Evolutionary conservation across 2,113 vertebrate genomes (phyloP).

Genomic region (Thymallus thymallus): DNA sequence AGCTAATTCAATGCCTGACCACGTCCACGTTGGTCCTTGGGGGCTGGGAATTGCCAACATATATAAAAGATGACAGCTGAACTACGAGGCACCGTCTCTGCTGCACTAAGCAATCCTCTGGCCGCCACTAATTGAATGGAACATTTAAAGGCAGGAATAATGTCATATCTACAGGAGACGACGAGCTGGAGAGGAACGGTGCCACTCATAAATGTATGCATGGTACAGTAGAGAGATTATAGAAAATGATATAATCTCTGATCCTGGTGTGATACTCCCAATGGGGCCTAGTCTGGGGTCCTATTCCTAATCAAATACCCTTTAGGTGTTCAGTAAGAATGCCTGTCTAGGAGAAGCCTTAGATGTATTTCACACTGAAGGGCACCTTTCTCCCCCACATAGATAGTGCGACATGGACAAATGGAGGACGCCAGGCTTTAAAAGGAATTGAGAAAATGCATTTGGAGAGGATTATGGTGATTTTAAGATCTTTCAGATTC

Average conservation of each 20-base stretch:
- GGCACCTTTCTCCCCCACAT: slow-evolving; percentile 48
- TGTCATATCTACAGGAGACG: slow-evolving; percentile 2
- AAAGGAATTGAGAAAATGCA: slow-evolving; percentile 39
- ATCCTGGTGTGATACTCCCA: not conserved
- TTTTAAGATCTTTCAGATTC: slow-evolving; percentile 53
- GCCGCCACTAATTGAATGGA: slow-evolving; percentile 51
- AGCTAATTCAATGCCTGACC: slow-evolving; percentile 2
- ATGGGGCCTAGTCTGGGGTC: not conserved
- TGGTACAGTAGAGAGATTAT: not conserved
- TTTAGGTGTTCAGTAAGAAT: not conserved
- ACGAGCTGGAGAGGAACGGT: not conserved
- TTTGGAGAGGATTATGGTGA: slow-evolving; percentile 57
- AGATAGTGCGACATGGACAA: slow-evolving; percentile 45
- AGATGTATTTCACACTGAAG: slow-evolving; percentile 43
- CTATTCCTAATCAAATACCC: not conserved
- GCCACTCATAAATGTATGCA: slow-evolving; percentile 9
- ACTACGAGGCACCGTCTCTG: slow-evolving; percentile 38
- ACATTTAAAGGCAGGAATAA: slow-evolving; percentile 38
- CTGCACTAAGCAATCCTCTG: slow-evolving; percentile 44
- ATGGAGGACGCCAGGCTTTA: slow-evolving; percentile 14
- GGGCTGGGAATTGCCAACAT: slow-evolving; percentile 21
- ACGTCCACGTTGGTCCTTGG: not conserved
- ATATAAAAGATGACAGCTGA: slow-evolving; percentile 57
- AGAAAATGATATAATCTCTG: not conserved
- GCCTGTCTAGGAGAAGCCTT: not conserved